Evolutionary conservation across 2,797 vertebrate species (phyloP), one percentile per base, ranked within the genome.

Genomic region (Parauchenoglanis ngamensis): DNA sequence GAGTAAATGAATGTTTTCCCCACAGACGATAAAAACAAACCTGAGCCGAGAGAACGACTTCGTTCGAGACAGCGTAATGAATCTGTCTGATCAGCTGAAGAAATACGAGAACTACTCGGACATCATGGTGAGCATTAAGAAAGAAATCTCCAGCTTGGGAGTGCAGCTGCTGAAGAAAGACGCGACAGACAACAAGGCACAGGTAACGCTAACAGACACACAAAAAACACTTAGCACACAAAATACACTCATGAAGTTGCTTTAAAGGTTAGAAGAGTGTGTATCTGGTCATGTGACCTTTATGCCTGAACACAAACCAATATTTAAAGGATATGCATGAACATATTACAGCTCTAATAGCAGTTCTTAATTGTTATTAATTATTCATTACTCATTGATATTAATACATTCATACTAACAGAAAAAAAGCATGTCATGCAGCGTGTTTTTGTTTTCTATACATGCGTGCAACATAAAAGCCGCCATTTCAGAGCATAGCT

Each of bases 111-210:
- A 99, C 94, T 98, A 98, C 91, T 97, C 98, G 0, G 97, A 97
- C 92, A 95, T 98, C 86, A 98, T 99, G 98, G 93, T 97, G 94
- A 95, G 97, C 95, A 97, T 99, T 91, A 98, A 98, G 95, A 99
- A 99, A 92, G 98, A 99, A 91, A 97, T 99, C 91, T 97, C 97
- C 91, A 97, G 95, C 88, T 95, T 99, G 91, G 97, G 97, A 85
- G 96, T 97, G 83, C 98, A 98, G 95, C 95, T 99, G 89, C 95
- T 99, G 31, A 98, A 99, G 95, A 99, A 97, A 88, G 98, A 98
- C 0, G 93, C 95, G 0, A 94, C 95, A 0, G 92, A 95, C 0
- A 96, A 96, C 15, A 98, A 96, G 92, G 95, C 93, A 2, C 97
- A 98, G 97, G 98, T 99, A 35, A 67, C 5, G 12, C 84, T 46